phyloP scores from a whole-genome alignment of 2,113 vertebrate genomes.

The Coptodon rendalli region DNA sequence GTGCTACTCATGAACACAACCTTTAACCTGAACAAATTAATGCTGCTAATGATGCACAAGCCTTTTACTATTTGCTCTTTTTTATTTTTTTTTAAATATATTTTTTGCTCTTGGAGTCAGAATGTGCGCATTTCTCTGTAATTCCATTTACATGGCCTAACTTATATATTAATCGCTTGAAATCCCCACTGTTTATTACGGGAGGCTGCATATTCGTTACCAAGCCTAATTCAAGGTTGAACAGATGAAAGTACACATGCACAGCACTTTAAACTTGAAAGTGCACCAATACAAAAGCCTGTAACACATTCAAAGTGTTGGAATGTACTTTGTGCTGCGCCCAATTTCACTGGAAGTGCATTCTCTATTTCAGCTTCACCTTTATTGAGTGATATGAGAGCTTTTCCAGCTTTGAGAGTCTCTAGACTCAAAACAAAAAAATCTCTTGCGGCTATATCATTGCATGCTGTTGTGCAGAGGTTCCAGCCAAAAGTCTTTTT shows the following conservation, averaged over 20 bases:
- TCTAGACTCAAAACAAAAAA: neutral
- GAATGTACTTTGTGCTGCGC: neutral
- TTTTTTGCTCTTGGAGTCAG: neutral
- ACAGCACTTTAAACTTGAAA: neutral
- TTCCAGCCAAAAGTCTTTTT: neutral
- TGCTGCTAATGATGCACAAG: neutral
- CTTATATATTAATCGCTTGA: constrained; percentile 4
- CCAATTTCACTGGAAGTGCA: neutral
- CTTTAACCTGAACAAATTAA: neutral
- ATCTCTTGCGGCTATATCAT: neutral
- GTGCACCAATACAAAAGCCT: neutral
- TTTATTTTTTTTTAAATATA: rapidly evolving
- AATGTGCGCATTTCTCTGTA: neutral
- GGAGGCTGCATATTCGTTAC: neutral
- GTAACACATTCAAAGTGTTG: neutral
- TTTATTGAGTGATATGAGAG: neutral
- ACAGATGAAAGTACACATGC: neutral
- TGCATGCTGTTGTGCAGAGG: neutral
- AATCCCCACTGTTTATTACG: neutral
- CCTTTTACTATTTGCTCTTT: neutral
- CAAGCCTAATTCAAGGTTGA: neutral
- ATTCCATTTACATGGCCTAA: neutral
- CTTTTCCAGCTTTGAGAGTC: neutral
- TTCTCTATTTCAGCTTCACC: neutral
- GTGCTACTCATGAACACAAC: neutral